phyloP scores from a whole-genome alignment of 53 echinoderm and acorn worm species.

The Echinometra lucunter region DNA sequence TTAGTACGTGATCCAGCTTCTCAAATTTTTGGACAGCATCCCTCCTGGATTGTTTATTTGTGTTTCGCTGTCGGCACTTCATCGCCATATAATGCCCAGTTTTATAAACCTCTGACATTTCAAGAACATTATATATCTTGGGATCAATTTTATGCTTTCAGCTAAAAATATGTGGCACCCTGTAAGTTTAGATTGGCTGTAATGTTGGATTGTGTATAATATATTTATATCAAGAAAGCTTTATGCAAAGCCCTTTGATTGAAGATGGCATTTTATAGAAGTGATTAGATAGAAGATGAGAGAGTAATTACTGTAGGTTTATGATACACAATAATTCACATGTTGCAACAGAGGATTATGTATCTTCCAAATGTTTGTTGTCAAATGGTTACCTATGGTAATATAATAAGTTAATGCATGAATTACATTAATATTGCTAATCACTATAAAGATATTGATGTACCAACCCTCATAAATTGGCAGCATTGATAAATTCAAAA shows the following conservation, averaged over 20 bases:
- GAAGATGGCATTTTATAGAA: too few relatives aligned
- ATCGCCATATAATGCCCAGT: conserved; percentile 7
- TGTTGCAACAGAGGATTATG: neutral
- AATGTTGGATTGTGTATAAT: neutral
- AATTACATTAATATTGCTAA: too few relatives aligned
- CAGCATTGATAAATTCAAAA: too few relatives aligned
- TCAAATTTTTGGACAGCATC: neutral
- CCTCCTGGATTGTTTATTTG: conserved; percentile 48
- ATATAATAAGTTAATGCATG: too few relatives aligned
- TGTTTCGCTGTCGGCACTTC: conserved; percentile 50
- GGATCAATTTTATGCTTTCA: neutral
- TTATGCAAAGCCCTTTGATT: too few relatives aligned
- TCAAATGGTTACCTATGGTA: too few relatives aligned
- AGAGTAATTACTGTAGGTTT: neutral
- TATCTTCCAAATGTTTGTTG: neutral
- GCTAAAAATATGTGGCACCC: neutral
- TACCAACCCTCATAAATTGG: too few relatives aligned
- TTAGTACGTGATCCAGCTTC: neutral
- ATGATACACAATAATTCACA: neutral
- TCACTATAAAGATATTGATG: too few relatives aligned
- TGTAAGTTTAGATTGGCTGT: too few relatives aligned
- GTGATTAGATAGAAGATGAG: neutral
- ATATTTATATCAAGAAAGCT: neutral
- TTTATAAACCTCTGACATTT: conserved; percentile 23
- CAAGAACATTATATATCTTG: neutral